Percentiles rank a stretch among this genome's conserved stretches.
phyloP scores from a whole-genome alignment of 64 coral and sea anemone genomes.

The Pachyseris speciosa region DNA sequence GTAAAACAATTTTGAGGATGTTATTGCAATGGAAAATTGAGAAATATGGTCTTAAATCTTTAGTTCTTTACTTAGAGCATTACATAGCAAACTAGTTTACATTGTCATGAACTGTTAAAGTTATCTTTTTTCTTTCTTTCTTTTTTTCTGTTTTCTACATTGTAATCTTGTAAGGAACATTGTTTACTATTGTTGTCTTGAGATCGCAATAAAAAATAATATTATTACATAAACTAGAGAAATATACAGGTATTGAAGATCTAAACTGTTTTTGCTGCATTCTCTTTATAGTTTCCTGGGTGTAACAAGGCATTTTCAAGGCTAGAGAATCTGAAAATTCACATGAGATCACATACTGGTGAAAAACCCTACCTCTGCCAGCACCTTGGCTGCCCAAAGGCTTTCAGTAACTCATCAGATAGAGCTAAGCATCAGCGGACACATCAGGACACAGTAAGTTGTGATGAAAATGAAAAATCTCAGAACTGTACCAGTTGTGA shows the following conservation, averaged over 20 bases:
- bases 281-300: constrained; percentile 80
- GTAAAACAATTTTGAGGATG: no score
- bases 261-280: not conserved
- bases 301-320: constrained; percentile 99
- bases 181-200: no score
- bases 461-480: not conserved
- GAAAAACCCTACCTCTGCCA: constrained; percentile 98
- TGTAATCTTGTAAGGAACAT: no score
- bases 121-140: no score
- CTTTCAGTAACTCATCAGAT: constrained; percentile 97
- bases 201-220: no score
- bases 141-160: no score
- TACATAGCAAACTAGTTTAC: no score
- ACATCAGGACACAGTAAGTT: constrained; percentile 92
- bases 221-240: not conserved
- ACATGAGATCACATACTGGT: constrained; percentile 97
- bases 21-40: no score
- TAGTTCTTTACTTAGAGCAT: no score
- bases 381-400: constrained; percentile 89
- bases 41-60: no score
- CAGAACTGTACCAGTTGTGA: not conserved
- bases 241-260: not conserved
- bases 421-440: constrained; percentile 98
- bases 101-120: no score
- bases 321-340: constrained; percentile 97